Percentiles rank a stretch among this genome's conserved stretches.
These are phyloP conservation scores for Aphidoletes aphidimyza DNA, from an alignment of 2,888 invertebrate genomes.

Conservation along the genomic window DNA sequence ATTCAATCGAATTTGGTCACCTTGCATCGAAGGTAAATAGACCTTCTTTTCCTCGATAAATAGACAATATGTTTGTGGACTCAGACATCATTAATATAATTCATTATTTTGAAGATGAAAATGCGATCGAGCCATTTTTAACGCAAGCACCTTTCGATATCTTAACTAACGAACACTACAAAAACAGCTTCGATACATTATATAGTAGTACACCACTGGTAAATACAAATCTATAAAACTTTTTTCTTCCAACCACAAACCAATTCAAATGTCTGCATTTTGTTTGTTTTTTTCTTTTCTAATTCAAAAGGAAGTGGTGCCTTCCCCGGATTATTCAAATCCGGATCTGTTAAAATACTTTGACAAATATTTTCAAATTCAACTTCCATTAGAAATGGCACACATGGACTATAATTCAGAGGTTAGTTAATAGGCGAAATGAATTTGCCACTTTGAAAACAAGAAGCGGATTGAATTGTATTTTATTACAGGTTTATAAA, in stretches of 20 bases:
- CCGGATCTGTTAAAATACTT: conserved; percentile 27
- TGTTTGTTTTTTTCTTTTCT: no score
- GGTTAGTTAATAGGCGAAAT: not conserved
- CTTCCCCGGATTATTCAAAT: not conserved
- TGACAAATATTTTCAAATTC: conserved; percentile 13
- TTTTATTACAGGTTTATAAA: not conserved
- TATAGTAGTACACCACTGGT: not conserved
- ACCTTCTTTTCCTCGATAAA: not conserved
- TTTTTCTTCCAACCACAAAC: no score
- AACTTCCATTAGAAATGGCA: not conserved
- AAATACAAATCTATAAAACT: not conserved
- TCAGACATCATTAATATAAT: not conserved
- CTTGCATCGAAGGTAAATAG: not conserved
- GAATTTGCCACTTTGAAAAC: no score
- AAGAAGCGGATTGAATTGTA: not conserved
- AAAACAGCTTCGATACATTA: not conserved
- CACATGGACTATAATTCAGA: not conserved
- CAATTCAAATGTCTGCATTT: no score
- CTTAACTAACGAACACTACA: not conserved
- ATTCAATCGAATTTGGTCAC: not conserved
- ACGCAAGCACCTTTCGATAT: not conserved
- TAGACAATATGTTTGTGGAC: no score
- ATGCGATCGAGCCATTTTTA: not conserved
- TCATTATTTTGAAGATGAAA: not conserved
- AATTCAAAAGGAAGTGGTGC: not conserved